A percentile compares a stretch with the other conserved stretches of the same genome.
Evolutionary conservation across 64 coral and sea anemone genomes (phyloP).

Genomic region (Astreopora myriophthalma): DNA sequence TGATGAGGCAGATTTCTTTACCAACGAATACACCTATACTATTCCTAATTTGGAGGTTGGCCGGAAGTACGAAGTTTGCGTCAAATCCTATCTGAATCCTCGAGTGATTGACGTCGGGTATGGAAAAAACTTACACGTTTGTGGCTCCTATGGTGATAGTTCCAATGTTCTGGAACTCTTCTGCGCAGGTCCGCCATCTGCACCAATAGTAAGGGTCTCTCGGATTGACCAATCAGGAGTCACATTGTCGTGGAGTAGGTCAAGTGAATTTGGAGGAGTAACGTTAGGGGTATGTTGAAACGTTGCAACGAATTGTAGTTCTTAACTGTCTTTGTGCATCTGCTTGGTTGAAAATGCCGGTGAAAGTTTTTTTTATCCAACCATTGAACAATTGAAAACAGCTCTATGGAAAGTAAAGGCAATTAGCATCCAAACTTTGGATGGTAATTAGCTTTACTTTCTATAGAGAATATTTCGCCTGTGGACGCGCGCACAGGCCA

Average conservation of each 20-base stretch:
- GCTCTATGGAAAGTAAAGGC: no score
- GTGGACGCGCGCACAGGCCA: no score
- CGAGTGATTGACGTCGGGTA: neutral
- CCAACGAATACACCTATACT: constrained; percentile 59
- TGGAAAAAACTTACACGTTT: constrained; percentile 20
- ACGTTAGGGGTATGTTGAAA: constrained; percentile 42
- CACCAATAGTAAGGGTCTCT: constrained; percentile 52
- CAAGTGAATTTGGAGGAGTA: constrained; percentile 54
- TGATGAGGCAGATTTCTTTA: constrained; percentile 47
- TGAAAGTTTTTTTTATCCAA: no score
- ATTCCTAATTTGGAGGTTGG: constrained; percentile 53
- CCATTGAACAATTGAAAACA: no score
- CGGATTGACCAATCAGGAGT: constrained; percentile 58
- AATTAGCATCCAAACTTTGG: no score
- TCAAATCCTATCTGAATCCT: constrained; percentile 72
- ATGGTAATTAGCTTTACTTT: no score
- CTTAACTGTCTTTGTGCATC: no score
- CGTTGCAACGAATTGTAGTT: neutral
- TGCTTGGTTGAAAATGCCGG: no score
- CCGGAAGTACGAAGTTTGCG: constrained; percentile 58
- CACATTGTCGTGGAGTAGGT: constrained; percentile 67
- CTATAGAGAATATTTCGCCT: no score
- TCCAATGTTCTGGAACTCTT: constrained; percentile 66
- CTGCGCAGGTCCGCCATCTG: constrained; percentile 38
- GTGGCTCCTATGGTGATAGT: constrained; percentile 86